Evolutionary conservation across 2,113 vertebrate species (phyloP).

Genomic region (Lampris incognitus): DNA sequence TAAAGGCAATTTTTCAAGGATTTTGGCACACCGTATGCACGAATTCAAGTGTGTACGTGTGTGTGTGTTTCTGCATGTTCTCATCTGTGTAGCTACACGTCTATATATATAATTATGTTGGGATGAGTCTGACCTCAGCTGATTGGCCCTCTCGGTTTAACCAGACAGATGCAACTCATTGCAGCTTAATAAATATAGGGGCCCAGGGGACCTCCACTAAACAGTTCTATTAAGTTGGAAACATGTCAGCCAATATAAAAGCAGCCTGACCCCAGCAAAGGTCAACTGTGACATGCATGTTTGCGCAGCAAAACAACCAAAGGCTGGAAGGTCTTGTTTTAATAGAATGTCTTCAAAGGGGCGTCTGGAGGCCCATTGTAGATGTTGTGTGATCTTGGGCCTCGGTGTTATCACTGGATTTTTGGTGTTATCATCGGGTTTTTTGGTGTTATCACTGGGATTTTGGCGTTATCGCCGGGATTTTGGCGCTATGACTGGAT

Average conservation of each 20-base stretch:
- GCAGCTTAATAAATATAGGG: slow-evolving; percentile 85
- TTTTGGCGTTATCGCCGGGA: slow-evolving; percentile 47
- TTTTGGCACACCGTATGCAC: background rate
- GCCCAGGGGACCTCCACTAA: slow-evolving; percentile 83
- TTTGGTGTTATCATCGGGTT: slow-evolving; percentile 49
- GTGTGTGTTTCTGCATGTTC: slow-evolving; percentile 16
- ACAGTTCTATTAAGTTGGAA: slow-evolving; percentile 89
- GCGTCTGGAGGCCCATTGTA: slow-evolving; percentile 59
- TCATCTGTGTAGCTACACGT: slow-evolving; percentile 38
- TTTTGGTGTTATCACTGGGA: slow-evolving; percentile 60
- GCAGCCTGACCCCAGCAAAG: slow-evolving; percentile 84
- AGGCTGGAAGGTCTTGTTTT: slow-evolving; percentile 83
- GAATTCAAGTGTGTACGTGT: slow-evolving; percentile 43
- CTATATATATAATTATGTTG: slow-evolving; percentile 76
- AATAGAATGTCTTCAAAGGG: slow-evolving; percentile 77
- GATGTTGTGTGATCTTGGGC: slow-evolving; percentile 74
- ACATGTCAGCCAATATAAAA: slow-evolving; percentile 90
- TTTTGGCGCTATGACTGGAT: slow-evolving; percentile 61
- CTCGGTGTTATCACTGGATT: slow-evolving; percentile 60
- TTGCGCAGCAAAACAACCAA: slow-evolving; percentile 84
- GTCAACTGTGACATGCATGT: slow-evolving; percentile 88
- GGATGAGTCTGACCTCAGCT: slow-evolving; percentile 73
- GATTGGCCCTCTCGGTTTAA: slow-evolving; percentile 80
- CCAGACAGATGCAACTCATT: slow-evolving; percentile 87
- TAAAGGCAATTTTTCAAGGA: too few relatives aligned